phyloP scores from a whole-genome alignment of 2,888 invertebrate species.

The Spicauda simplicius region DNA sequence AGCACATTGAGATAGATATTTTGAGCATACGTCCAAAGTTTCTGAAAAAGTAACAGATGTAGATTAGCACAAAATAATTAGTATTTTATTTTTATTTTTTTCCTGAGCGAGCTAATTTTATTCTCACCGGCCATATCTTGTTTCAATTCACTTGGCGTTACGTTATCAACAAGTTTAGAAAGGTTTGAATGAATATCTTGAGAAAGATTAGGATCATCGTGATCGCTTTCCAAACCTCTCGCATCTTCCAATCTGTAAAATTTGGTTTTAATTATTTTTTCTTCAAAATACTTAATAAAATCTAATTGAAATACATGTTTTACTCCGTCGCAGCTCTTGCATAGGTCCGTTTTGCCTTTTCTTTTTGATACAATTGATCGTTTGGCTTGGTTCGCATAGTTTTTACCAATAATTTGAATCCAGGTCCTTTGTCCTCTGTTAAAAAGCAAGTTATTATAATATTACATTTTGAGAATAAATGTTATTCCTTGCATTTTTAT shows the following conservation, averaged over 20 bases:
- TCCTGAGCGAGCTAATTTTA: not conserved
- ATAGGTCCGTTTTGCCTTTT: constrained; percentile 52
- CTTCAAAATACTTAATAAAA: not conserved
- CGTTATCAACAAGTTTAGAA: constrained; percentile 47
- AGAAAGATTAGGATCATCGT: constrained; percentile 66
- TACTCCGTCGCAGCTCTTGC: constrained; percentile 64
- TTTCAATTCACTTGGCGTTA: constrained; percentile 55
- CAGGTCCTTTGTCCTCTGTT: constrained; percentile 70
- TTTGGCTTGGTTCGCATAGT: constrained; percentile 56
- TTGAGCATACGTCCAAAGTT: constrained; percentile 59
- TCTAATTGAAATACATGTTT: constrained; percentile 29
- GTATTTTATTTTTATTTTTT: no score
- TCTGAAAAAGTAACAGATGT: constrained; percentile 49
- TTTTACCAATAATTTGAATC: constrained; percentile 58
- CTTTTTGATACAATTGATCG: constrained; percentile 57
- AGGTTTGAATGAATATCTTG: constrained; percentile 57
- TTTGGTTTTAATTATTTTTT: not conserved
- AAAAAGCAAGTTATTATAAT: constrained; percentile 38
- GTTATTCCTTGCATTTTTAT: not conserved
- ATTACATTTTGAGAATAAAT: not conserved
- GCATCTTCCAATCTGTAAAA: constrained; percentile 59
- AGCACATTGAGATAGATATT: constrained; percentile 66
- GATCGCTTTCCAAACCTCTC: constrained; percentile 60
- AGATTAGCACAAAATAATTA: not conserved
- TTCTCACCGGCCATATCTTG: constrained; percentile 63